Evolutionary conservation across 2,113 vertebrate species (phyloP), one percentile per base, ranked within the genome.

Genomic region (Rhinichthys klamathensis): DNA sequence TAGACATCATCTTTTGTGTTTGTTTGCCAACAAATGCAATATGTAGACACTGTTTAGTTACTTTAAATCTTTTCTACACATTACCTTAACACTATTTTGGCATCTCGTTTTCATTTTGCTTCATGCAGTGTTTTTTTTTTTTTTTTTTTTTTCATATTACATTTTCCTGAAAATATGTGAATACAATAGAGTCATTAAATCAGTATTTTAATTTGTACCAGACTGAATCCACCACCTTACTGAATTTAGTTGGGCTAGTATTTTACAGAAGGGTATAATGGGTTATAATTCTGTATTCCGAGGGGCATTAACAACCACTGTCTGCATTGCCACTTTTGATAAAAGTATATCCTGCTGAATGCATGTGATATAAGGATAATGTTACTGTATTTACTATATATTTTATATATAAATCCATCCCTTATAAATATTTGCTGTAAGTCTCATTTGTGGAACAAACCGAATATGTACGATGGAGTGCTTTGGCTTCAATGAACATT

Each of bases 271-370:
- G 93, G 95, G 93, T 95, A 93, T 92, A 89, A 90, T 93, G 93
- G 87, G 88, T 89, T 92, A 94, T 92, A 90, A 85, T 92, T 0
- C 90, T 91, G 90, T 90, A 91, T 94, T 93, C 94, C 92, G 91
- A 93, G 86, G 96, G 96, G 97, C 96, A 97, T 96, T 97, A 97
- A 93, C 94, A 88, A 93, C 95, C 93, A 94, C 92, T 93, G 86
- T 94, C 89, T 92, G 92, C 93, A 93, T 94, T 88, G 91, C 89
- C 92, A 94, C 94, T 95, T 90, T 95, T 93, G 91, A 93, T 92
- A 89, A 92, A 91, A 87, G 41, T 89, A 87, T 91, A 89, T 93
- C 92, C 91, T 91, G 91, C 92, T 93, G 92, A 93, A 92, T 91
- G 90, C 92, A 70, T 79, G 83, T 86, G 72, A 82, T 90, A 90